Percentiles rank a stretch among this genome's conserved stretches.
Conservation (phyloP, 2,888 invertebrate genomes). For the Eubasilissa splendida region DNA sequence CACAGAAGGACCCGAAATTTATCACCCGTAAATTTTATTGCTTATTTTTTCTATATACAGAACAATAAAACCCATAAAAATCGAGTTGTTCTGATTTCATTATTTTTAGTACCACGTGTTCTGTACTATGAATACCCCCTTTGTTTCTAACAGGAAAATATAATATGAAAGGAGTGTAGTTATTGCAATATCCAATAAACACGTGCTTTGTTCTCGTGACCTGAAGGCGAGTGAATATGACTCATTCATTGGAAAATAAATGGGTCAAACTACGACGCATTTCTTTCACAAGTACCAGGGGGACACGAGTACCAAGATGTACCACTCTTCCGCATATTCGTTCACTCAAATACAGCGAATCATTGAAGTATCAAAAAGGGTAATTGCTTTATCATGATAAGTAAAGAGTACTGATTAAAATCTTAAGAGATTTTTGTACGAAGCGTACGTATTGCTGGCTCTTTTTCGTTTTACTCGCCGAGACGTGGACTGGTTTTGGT, state of each 20-base stretch:
- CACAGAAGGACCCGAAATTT: constrained; percentile 29
- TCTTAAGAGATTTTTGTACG: neutral
- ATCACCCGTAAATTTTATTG: constrained; percentile 41
- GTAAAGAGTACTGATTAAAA: neutral
- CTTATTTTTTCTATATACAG: constrained; percentile 45
- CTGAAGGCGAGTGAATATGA: constrained; percentile 49
- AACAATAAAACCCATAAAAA: constrained; percentile 44
- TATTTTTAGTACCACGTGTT: constrained; percentile 51
- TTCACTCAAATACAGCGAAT: neutral
- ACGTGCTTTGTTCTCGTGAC: constrained; percentile 56
- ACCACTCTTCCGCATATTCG: constrained; percentile 9
- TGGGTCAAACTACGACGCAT: constrained; percentile 58
- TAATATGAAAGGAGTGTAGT: constrained; percentile 35
- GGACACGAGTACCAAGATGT: constrained; percentile 45
- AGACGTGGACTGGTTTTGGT: neutral
- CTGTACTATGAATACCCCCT: constrained; percentile 43
- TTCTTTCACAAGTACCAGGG: constrained; percentile 51
- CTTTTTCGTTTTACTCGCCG: neutral
- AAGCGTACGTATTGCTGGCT: neutral
- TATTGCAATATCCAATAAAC: constrained; percentile 45
- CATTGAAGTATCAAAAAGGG: constrained; percentile 1
- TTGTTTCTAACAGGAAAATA: constrained; percentile 53
- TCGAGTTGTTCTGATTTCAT: constrained; percentile 25
- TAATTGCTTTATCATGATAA: neutral
- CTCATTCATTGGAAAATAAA: constrained; percentile 56